Evolutionary conservation across 2,888 invertebrate species (phyloP).

Genomic region (Nephrocerus scutellatus): DNA sequence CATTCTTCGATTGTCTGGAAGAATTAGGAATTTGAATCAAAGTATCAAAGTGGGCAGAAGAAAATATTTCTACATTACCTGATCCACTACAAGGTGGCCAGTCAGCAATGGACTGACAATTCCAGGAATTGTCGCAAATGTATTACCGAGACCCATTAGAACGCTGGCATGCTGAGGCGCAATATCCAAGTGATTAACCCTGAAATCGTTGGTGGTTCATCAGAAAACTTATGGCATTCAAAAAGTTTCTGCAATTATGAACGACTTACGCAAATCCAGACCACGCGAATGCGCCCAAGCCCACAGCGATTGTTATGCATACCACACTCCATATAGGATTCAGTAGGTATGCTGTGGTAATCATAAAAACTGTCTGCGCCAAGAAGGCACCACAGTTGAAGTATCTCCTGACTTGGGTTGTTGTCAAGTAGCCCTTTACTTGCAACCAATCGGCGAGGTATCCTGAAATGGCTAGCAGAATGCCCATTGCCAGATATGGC

Average conservation of each 20-base stretch:
- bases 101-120: constrained; percentile 82
- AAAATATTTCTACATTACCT: constrained; percentile 49
- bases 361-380: constrained; percentile 78
- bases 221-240: constrained; percentile 1
- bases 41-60: neutral
- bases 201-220: constrained; percentile 36
- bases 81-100: constrained; percentile 66
- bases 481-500: constrained; percentile 83
- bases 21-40: constrained; percentile 19
- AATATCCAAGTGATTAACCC: constrained; percentile 80
- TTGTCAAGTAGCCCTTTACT: constrained; percentile 56
- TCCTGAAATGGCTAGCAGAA: constrained; percentile 72
- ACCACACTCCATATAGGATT: constrained; percentile 64
- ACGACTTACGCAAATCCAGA: constrained; percentile 71
- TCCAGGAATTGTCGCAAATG: constrained; percentile 83
- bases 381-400: constrained; percentile 71
- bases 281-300: constrained; percentile 88
- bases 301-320: constrained; percentile 82
- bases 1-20: constrained; percentile 69
- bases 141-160: constrained; percentile 87
- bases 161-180: constrained; percentile 89
- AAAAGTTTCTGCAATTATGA: neutral
- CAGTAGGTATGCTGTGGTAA: constrained; percentile 68
- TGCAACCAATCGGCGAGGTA: constrained; percentile 75
- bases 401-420: constrained; percentile 66